Percentiles rank a stretch among this genome's conserved stretches.
Evolutionary conservation across 2,888 invertebrate species (phyloP).

Genomic region (Pseudanteris insignis): DNA sequence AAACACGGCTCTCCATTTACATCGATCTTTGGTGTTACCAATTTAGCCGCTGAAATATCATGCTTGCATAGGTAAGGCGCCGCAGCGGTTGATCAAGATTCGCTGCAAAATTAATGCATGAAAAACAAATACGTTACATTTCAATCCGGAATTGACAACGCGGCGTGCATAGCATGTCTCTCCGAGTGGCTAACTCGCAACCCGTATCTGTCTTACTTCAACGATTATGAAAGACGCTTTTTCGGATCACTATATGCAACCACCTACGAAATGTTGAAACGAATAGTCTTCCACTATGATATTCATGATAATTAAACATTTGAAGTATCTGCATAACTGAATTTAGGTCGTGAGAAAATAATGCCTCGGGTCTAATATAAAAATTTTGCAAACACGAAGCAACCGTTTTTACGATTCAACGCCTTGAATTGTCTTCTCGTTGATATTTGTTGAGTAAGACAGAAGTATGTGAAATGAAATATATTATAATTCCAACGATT

Average conservation of each 20-base stretch:
- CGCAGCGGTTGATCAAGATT: constrained; percentile 19
- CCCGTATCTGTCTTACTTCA: neutral
- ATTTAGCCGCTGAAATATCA: constrained; percentile 33
- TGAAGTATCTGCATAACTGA: constrained; percentile 2
- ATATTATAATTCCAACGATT: too few relatives aligned
- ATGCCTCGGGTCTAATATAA: too few relatives aligned
- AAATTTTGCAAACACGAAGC: too few relatives aligned
- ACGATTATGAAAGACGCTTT: constrained; percentile 14
- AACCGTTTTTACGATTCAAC: too few relatives aligned
- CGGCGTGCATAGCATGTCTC: neutral
- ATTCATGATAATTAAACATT: constrained; percentile 23
- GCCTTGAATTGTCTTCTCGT: too few relatives aligned
- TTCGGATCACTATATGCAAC: constrained; percentile 7
- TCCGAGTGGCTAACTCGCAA: constrained; percentile 5
- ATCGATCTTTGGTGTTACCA: constrained; percentile 27
- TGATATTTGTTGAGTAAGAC: too few relatives aligned
- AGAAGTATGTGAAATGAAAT: too few relatives aligned
- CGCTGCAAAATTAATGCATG: constrained; percentile 18
- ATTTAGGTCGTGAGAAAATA: constrained; percentile 26
- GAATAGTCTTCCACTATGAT: too few relatives aligned
- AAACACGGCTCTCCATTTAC: constrained; percentile 6
- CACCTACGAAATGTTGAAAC: constrained; percentile 15
- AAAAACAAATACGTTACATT: constrained; percentile 19
- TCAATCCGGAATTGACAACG: constrained; percentile 24
- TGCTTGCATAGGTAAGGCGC: constrained; percentile 13